Percentiles rank a stretch among this genome's conserved stretches.
Conservation (phyloP, 2,113 vertebrate species). For the Hydrolagus affinis region DNA sequence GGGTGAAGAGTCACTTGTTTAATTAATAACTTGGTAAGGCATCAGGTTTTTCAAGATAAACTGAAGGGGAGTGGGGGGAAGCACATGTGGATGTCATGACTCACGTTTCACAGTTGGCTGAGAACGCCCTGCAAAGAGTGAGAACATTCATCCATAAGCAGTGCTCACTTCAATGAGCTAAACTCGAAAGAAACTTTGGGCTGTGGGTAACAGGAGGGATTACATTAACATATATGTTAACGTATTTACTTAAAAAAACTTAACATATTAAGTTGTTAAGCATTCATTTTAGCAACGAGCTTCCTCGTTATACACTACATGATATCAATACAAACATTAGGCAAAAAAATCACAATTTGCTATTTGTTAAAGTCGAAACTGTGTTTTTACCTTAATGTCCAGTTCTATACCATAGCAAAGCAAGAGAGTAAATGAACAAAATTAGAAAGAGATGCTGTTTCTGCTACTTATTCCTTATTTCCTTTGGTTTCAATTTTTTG, state of each 20-base stretch:
- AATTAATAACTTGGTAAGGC: background rate
- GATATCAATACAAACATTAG: background rate
- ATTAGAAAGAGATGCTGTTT: background rate
- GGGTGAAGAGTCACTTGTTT: conserved; percentile 11
- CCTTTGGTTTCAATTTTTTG: background rate
- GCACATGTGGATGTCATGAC: conserved; percentile 52
- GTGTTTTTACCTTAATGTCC: background rate
- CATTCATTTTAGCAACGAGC: background rate
- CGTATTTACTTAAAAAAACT: background rate
- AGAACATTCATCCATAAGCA: conserved; percentile 31
- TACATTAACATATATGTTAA: conserved; percentile 12
- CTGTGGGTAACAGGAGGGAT: conserved; percentile 8
- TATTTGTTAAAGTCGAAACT: background rate
- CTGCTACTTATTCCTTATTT: background rate
- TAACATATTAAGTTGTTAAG: background rate
- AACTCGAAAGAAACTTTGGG: conserved; percentile 31
- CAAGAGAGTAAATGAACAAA: background rate
- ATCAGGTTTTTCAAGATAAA: conserved; percentile 20
- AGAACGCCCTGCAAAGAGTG: conserved; percentile 40
- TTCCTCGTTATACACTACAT: background rate
- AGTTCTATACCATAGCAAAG: background rate
- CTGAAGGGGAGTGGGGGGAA: conserved; percentile 22
- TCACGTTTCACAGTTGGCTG: conserved; percentile 49
- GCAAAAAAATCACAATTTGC: background rate
- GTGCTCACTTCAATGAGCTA: conserved; percentile 21